phyloP scores from a whole-genome alignment of 2,888 invertebrate species.

The Cyaniris semiargus region DNA sequence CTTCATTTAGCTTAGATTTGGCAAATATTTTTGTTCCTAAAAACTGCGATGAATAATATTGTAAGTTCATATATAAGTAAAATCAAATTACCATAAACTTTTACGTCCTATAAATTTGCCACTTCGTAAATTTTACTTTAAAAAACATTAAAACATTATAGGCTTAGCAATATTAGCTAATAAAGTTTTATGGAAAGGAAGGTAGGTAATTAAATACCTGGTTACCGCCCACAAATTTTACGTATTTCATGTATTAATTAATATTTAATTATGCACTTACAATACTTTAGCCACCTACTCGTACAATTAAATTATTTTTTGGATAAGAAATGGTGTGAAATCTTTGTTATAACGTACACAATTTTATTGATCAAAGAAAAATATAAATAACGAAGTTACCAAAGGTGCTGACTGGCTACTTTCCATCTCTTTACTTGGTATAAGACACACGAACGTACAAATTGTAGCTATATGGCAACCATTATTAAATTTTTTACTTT shows the following conservation, averaged over 20 bases:
- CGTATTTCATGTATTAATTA: not conserved
- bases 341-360: too few species aligned
- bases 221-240: not conserved
- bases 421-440: too few species aligned
- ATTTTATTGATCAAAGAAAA: too few species aligned
- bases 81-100: not conserved
- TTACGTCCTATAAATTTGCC: not conserved
- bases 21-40: not conserved
- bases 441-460: too few species aligned
- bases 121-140: constrained; percentile 20
- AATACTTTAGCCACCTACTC: too few species aligned
- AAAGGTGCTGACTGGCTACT: too few species aligned
- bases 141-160: constrained; percentile 9
- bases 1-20: not conserved
- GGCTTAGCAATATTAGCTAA: constrained; percentile 5
- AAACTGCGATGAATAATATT: not conserved
- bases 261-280: not conserved
- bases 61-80: not conserved
- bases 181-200: not conserved
- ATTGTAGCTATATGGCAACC: too few species aligned
- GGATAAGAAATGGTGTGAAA: too few species aligned
- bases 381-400: too few species aligned
- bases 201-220: not conserved
- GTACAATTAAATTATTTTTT: too few species aligned
- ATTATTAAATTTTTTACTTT: too few species aligned